Base-by-base conservation (phyloP, 2,797 vertebrate genomes). In the Champsocephalus gunnari region DNA sequence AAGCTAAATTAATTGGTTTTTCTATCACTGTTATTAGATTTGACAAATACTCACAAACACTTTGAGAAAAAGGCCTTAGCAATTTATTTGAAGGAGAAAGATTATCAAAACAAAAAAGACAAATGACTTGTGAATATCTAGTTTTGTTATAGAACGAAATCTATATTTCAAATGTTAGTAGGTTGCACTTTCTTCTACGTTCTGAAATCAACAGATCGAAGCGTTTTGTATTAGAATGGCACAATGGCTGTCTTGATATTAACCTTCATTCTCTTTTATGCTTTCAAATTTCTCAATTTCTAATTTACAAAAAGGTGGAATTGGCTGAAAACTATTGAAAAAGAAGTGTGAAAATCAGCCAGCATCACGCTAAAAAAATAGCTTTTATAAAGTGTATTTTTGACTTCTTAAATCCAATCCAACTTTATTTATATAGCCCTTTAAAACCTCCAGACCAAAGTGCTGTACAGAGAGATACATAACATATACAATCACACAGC, bases 101-200 rank as follows among this genome's bases (percentile, higher is more conserved):
- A 28, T 28, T 28, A 4, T 4, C 4, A 28, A 28, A 28, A 28
- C 4, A 4, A 28, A 28, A 28, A 28, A 28, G 28, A 21, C n/a
- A 12, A 51, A 21, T 13, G 38, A 50, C 17, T 11, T 38, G 34
- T 32, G 6, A 45, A 12, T n/a, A 48, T 62, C 5, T 28, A 28
- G 13, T 32, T 61, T 66, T 44, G 17, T 4, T 48, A 19, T 61
- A 12, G 66, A 50, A 54, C 2, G 9, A 14, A 56, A 28, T 28
- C 9, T 71, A 55, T 21, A 66, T 49, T 47, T 73, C 3, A 32
- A 49, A 12, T 73, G 21, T 16, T 45, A 34, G 51, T 66, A 5
- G 16, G n/a, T 41, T 24, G 43, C 14, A 51, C 11, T 1, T 9
- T 51, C 2, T 48, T 51, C 6, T 17, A 41, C 12, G 38, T 9